These are phyloP conservation scores for Tadarida brasiliensis DNA, from an alignment of 2,797 vertebrate genomes.

Conservation along the genomic window DNA sequence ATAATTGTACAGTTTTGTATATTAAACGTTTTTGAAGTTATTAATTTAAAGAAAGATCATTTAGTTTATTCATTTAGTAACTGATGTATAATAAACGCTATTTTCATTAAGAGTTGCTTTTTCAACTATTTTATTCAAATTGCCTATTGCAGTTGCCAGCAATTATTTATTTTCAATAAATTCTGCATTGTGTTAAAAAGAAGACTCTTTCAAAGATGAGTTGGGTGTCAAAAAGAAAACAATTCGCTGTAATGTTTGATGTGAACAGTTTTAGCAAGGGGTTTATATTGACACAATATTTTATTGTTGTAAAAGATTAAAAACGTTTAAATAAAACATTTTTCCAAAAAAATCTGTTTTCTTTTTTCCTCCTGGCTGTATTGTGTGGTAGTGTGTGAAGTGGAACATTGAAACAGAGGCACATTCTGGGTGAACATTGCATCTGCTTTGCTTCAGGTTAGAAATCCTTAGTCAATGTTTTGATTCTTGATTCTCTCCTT, in stretches of 20 bases:
- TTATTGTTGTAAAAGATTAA: constrained; percentile 90
- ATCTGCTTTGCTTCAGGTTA: constrained; percentile 64
- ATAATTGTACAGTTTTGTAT: constrained; percentile 99
- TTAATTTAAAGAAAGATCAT: constrained; percentile 99
- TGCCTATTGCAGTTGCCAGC: constrained; percentile 95
- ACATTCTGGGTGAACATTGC: neutral
- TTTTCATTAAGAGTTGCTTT: constrained; percentile 98
- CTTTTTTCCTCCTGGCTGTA: constrained; percentile 58
- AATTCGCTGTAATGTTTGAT: constrained; percentile 91
- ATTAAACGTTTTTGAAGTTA: constrained; percentile 95
- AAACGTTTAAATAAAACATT: constrained; percentile 90
- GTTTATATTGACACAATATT: constrained; percentile 90
- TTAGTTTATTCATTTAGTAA: constrained; percentile 99
- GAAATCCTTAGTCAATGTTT: constrained; percentile 71
- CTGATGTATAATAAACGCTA: constrained; percentile 96
- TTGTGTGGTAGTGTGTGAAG: constrained; percentile 62
- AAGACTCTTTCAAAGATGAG: constrained; percentile 90
- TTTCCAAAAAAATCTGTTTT: constrained; percentile 82
- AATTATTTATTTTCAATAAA: constrained; percentile 99
- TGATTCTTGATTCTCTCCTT: constrained; percentile 64
- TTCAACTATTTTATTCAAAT: constrained; percentile 98
- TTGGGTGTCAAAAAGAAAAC: constrained; percentile 92
- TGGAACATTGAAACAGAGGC: neutral
- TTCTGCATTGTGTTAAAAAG: constrained; percentile 94
- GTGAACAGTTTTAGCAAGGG: constrained; percentile 90